phyloP scores from a whole-genome alignment of 2,797 vertebrate species.

The Halcyon badia region DNA sequence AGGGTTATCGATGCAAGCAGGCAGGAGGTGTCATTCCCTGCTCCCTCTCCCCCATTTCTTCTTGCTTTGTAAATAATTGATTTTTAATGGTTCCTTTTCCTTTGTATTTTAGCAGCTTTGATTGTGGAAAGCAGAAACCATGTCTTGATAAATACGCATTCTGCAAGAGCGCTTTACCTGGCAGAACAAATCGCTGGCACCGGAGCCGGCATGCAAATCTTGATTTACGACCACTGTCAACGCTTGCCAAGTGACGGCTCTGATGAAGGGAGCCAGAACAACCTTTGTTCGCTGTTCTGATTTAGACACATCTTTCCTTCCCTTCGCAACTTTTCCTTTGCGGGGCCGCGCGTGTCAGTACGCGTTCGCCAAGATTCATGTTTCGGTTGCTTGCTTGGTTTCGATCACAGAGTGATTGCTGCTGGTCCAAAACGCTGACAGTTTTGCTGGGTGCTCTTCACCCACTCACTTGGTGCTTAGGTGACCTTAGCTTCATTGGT shows the following conservation, averaged over 20 bases:
- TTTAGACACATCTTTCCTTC: constrained; percentile 31
- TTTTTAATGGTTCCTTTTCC: constrained; percentile 15
- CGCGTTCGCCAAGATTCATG: constrained; percentile 38
- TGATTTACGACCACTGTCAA: constrained; percentile 72
- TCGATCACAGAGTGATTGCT: constrained; percentile 39
- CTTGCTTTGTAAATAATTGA: not conserved
- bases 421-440: constrained; percentile 51
- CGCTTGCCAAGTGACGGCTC: constrained; percentile 14
- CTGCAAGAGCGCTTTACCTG: constrained; percentile 12
- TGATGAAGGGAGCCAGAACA: constrained; percentile 35
- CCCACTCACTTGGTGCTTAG: constrained; percentile 4
- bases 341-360: not conserved
- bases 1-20: not conserved
- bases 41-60: not conserved
- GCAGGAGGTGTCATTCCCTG: not conserved
- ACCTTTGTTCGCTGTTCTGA: constrained; percentile 47
- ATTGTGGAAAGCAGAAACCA: constrained; percentile 9
- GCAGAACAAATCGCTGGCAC: constrained; percentile 35
- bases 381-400: constrained; percentile 27
- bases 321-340: not conserved
- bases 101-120: constrained; percentile 29
- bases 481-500: constrained; percentile 83
- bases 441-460: constrained; percentile 53
- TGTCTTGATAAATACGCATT: constrained; percentile 36
- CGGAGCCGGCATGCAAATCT: constrained; percentile 58